Base-by-base conservation (phyloP, 2,888 invertebrate species). In the Cryptops parisi region DNA sequence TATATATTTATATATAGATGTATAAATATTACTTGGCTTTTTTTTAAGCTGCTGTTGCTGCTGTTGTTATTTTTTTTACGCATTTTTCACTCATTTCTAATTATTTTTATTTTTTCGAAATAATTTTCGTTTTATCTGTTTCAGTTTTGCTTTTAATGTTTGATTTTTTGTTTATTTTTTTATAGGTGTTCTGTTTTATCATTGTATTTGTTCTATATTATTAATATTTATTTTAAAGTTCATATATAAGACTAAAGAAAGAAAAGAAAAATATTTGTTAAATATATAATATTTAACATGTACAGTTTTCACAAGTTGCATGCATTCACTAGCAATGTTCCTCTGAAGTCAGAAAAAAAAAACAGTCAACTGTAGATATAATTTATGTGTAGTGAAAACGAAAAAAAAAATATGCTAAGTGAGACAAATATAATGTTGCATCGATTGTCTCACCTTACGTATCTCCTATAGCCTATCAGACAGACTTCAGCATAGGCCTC, bases 401-500 rank as follows among this genome's bases (percentile, higher is more conserved):
- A 33, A 33, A n/a, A 33, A 33, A 33, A 33, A 12, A 33, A 33
- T 33, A 33, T 15, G 38, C 15, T 33, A 41, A 49, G 49, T 49
- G 33, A 38, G 48, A 48, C 38, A 24, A n/a, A n/a, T n/a, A n/a
- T 33, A 33, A 33, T 48, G 3, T 23, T 33, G 38, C 19, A 19
- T 33, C 23, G 27, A 33, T 33, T 19, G 17, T 49, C 39, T 39
- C 50, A 50, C 38, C 39, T 23, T 23, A 27, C 6, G 15, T 33
- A 6, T 33, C 33, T 15, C 15, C 15, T 6, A 33, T 50, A 48
- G 48, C 48, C 48, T 25, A 48, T 50, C 50, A 40, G 50, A 41
- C 50, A 50, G 50, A 50, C 50, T 24, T 50, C 50, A 22, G 26
- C 50, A 23, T 50, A 50, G 50, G 50, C 50, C 39, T 41, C 33